These are phyloP conservation scores for Anhinga anhinga DNA, from an alignment of 2,113 vertebrate genomes.

Conservation along the genomic window DNA sequence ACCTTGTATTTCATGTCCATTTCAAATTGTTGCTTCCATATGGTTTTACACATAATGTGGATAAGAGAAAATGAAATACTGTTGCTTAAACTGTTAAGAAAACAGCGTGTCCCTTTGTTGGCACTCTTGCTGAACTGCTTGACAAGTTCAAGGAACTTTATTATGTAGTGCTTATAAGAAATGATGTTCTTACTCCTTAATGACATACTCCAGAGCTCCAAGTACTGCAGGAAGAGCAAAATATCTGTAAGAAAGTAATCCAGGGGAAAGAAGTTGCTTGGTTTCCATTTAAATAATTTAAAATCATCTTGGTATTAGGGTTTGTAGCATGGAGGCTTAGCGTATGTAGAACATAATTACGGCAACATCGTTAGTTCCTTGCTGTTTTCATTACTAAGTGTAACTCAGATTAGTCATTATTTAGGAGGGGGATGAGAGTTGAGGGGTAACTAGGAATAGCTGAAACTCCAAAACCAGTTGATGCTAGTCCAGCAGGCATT, in stretches of 20 bases:
- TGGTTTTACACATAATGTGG: not conserved
- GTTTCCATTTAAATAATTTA: constrained; percentile 9
- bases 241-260: not conserved
- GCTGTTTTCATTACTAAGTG: not conserved
- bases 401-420: not conserved
- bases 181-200: not conserved
- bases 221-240: not conserved
- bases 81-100: not conserved
- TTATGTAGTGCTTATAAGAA: not conserved
- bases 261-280: constrained; percentile 28
- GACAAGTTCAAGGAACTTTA: not conserved
- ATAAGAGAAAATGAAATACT: not conserved
- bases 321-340: not conserved
- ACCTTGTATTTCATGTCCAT: not conserved
- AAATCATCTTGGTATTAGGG: not conserved
- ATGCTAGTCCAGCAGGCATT: not conserved
- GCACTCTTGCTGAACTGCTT: not conserved
- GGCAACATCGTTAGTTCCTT: not conserved
- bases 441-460: not conserved
- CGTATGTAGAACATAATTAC: not conserved
- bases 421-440: not conserved
- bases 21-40: not conserved
- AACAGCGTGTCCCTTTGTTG: not conserved
- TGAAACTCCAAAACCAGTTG: not conserved
- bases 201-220: constrained; percentile 6